Conservation (phyloP, 1,140 invertebrate species). For the Papilio machaon region DNA sequence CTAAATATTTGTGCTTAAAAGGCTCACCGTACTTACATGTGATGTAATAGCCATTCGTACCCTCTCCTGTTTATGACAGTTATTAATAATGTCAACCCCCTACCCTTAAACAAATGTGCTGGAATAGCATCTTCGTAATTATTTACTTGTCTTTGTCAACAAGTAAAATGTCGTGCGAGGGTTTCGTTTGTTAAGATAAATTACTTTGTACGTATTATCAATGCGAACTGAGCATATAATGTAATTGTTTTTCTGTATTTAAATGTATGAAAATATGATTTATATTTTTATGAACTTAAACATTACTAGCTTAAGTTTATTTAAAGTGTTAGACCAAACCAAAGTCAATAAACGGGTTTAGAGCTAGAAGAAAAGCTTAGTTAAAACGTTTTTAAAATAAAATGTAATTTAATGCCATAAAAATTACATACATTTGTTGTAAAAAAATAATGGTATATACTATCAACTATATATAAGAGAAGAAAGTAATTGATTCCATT, state of each 20-base stretch:
- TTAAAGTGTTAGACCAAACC: no score
- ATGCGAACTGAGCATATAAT: not conserved
- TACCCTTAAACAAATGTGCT: slow-evolving; percentile 13
- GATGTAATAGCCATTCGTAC: slow-evolving; percentile 3
- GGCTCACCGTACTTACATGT: not conserved
- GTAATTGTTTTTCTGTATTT: not conserved
- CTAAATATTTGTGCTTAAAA: not conserved
- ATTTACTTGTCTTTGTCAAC: slow-evolving; percentile 14
- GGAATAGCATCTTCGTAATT: slow-evolving; percentile 1
- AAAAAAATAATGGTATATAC: not conserved
- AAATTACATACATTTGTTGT: no score
- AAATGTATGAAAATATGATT: not conserved
- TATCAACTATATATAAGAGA: not conserved
- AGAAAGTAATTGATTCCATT: slow-evolving; percentile 14
- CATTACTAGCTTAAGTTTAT: no score
- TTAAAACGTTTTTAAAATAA: no score
- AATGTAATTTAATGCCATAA: no score
- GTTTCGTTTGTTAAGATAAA: slow-evolving; percentile 22
- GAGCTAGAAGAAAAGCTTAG: no score
- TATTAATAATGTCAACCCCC: slow-evolving; percentile 27
- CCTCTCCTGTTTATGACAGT: slow-evolving; percentile 20
- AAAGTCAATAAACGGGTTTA: no score
- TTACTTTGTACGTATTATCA: not conserved
- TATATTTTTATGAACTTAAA: no score
- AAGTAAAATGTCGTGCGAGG: slow-evolving; percentile 7